Evolutionary conservation across 2,113 vertebrate genomes (phyloP).

Genomic region (Archilochus colubris): DNA sequence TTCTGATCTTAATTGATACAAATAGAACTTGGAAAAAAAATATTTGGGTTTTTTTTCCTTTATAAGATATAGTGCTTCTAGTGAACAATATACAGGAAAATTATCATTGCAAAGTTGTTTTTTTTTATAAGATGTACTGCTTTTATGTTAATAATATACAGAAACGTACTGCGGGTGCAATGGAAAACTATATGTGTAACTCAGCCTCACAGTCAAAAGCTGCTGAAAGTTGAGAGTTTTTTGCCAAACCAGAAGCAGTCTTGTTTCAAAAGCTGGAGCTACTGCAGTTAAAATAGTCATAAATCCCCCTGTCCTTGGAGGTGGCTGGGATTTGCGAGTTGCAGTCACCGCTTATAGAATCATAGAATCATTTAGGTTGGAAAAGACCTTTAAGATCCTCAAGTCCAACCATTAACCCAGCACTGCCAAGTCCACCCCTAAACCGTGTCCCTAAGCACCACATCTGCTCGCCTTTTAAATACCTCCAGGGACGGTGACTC

Average conservation of each 20-base stretch:
- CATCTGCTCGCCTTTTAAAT: too few species aligned
- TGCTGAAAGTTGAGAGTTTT: neutral
- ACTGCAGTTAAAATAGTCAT: neutral
- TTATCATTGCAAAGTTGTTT: neutral
- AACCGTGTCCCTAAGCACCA: too few species aligned
- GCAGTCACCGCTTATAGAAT: fast-evolving
- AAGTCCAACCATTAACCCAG: too few species aligned
- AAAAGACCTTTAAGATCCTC: too few species aligned
- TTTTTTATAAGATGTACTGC: too few species aligned
- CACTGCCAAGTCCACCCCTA: too few species aligned
- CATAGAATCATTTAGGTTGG: too few species aligned
- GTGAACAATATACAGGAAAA: neutral
- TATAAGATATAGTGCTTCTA: neutral
- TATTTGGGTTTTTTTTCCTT: neutral
- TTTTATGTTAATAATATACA: too few species aligned
- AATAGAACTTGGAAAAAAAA: neutral
- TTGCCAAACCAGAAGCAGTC: neutral
- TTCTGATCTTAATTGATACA: neutral
- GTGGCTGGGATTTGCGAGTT: neutral
- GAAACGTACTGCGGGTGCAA: neutral
- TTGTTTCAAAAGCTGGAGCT: neutral
- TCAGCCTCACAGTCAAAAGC: neutral
- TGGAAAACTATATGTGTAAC: neutral
- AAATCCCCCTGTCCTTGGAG: fast-evolving
- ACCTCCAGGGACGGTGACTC: too few species aligned